Conservation (phyloP, 2,797 vertebrate genomes). For the Distichodus sexfasciatus region DNA sequence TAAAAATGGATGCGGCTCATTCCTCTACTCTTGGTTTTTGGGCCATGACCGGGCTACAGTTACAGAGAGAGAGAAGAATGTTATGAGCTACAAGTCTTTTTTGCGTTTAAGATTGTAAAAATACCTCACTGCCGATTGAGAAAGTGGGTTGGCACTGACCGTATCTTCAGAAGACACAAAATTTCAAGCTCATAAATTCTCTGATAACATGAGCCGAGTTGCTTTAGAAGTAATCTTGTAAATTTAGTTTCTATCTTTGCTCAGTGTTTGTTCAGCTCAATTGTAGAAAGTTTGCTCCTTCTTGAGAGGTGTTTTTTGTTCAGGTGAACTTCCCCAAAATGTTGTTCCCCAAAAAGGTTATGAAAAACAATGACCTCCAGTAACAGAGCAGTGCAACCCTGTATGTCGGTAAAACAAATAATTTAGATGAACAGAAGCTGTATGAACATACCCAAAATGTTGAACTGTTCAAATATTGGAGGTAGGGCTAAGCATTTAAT, state of each 20-base stretch:
- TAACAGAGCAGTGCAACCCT: too few relatives aligned
- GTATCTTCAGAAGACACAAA: neutral
- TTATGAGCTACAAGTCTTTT: neutral
- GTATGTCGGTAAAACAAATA: too few relatives aligned
- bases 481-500: too few relatives aligned
- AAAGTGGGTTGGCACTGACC: neutral
- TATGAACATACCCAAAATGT: too few relatives aligned
- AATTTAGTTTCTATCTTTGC: neutral
- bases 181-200: neutral
- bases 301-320: too few relatives aligned
- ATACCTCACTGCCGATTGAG: neutral
- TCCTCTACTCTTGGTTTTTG: constrained; percentile 45
- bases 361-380: too few relatives aligned
- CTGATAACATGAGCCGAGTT: neutral
- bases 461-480: too few relatives aligned
- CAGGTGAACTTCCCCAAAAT: too few relatives aligned
- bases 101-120: neutral
- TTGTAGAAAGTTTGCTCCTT: neutral
- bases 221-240: neutral
- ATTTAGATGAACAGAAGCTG: too few relatives aligned
- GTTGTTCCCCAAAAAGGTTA: too few relatives aligned
- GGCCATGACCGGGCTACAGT: constrained; percentile 27
- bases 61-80: neutral
- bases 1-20: constrained; percentile 62
- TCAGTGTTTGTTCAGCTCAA: neutral